Base-by-base conservation (phyloP, 2,797 vertebrate species). In the Poecile montanus region DNA sequence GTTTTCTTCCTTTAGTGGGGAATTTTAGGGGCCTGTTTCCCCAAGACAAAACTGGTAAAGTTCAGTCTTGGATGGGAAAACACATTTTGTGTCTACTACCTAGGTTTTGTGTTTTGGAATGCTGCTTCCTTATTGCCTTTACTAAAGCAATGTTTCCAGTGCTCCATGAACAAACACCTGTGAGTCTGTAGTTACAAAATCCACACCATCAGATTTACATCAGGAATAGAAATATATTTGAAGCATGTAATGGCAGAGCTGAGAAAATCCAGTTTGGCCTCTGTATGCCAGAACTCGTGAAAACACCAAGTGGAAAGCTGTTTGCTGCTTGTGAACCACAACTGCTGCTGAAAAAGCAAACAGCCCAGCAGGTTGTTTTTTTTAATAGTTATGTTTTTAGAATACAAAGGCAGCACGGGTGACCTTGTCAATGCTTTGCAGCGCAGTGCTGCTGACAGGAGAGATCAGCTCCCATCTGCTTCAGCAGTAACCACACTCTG, bases 331-430 rank as follows among this genome's bases (percentile, higher is more conserved):
- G 30, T n/a, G 50, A 91, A 60, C 66, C 36, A 65, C 26, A 40
- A 89, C 67, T 26, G 8, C 23, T 44, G 23, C 77, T 36, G 58
- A 36, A 54, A 72, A 54, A 56, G 23, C 57, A 61, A 18, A 54
- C 65, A 62, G 50, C 26, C n/a, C 65, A 78, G 76, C 48, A 62
- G 16, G 15, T 32, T 23, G n/a, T 25, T 25, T 40, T 48, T 68
- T 75, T 73, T 76, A n/a, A 29, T 7, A n/a, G 62, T 63, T 85
- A 17, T 78, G 92, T 93, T 91, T 91, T 88, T 42, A 85, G 85
- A 89, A 80, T 56, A 84, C 50, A 85, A 82, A 75, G 2, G 12
- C 68, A 83, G 42, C 61, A 15, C 0, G 0, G 66, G 79, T 66
- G 58, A 85, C 83, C 77, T 57, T 30, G n/a, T 71, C 80, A 92